Evolutionary conservation across 2,888 invertebrate species (phyloP).

Genomic region (Gandaritis pyraliata): DNA sequence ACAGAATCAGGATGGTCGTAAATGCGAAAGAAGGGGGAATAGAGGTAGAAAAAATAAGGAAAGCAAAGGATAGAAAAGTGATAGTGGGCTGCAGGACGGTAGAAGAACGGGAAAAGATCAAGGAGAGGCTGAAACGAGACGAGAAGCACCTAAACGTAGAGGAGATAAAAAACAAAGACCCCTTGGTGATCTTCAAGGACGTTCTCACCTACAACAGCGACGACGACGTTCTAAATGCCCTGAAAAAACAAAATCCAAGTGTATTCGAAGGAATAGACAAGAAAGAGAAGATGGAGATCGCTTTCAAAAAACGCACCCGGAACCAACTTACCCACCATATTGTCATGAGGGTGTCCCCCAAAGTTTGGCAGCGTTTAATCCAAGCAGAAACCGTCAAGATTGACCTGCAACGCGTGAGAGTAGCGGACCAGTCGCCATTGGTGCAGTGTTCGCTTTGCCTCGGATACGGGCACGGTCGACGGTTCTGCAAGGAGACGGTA

Average conservation of each 20-base stretch:
- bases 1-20: background rate
- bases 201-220: too few species aligned
- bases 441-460: too few species aligned
- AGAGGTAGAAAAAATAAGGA: background rate
- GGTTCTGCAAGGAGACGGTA: too few species aligned
- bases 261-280: background rate
- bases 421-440: background rate
- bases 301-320: too few species aligned
- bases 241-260: background rate
- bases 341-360: background rate
- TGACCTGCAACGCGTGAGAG: background rate
- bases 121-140: slow-evolving; percentile 6
- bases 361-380: too few species aligned
- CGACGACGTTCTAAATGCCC: too few species aligned
- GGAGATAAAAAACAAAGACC: background rate
- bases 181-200: background rate
- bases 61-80: slow-evolving; percentile 17
- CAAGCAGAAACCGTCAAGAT: background rate
- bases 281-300: too few species aligned
- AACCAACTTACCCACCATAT: background rate
- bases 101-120: background rate
- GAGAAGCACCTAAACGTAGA: background rate
- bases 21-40: background rate
- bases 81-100: background rate
- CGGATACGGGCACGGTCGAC: background rate